phyloP scores from a whole-genome alignment of 2,888 invertebrate genomes.

The Protophormia terraenovae region DNA sequence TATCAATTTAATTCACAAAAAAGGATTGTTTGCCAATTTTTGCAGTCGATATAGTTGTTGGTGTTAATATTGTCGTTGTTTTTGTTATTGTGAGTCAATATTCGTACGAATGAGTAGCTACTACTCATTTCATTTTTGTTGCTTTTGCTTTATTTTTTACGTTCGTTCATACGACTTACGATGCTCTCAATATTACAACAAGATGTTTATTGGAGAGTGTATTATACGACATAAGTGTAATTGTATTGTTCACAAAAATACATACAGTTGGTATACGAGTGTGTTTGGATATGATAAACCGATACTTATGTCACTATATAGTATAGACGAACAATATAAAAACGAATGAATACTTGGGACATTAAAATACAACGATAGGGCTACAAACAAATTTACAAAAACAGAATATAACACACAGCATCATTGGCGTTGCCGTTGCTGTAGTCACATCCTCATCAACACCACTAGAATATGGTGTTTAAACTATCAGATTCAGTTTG shows the following conservation, averaged over 20 bases:
- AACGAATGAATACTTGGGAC: conserved; percentile 42
- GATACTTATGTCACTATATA: not conserved
- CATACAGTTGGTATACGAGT: conserved; percentile 7
- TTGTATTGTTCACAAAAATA: conserved; percentile 30
- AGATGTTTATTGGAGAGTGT: conserved; percentile 64
- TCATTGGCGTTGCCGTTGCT: conserved; percentile 1
- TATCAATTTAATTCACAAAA: conserved; percentile 20
- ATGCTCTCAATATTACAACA: conserved; percentile 67
- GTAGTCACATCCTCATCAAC: conserved; percentile 61
- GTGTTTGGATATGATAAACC: conserved; percentile 28
- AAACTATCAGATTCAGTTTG: conserved; percentile 65
- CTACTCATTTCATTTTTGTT: conserved; percentile 21
- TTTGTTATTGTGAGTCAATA: conserved; percentile 38
- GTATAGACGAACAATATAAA: conserved; percentile 43
- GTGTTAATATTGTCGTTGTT: conserved; percentile 7
- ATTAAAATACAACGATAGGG: conserved; percentile 2
- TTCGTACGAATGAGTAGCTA: conserved; percentile 38
- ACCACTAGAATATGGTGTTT: conserved; percentile 60
- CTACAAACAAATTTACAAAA: not conserved
- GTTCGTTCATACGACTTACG: conserved; percentile 49
- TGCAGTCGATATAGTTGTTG: conserved; percentile 7
- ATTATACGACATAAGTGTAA: conserved; percentile 53
- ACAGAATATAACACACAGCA: conserved; percentile 16
- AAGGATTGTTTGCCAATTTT: conserved; percentile 43
- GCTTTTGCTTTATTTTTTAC: conserved; percentile 26